Percentiles rank a stretch among this genome's conserved stretches.
Evolutionary conservation across 1,140 invertebrate species (phyloP).

Genomic region (Penaeus indicus): DNA sequence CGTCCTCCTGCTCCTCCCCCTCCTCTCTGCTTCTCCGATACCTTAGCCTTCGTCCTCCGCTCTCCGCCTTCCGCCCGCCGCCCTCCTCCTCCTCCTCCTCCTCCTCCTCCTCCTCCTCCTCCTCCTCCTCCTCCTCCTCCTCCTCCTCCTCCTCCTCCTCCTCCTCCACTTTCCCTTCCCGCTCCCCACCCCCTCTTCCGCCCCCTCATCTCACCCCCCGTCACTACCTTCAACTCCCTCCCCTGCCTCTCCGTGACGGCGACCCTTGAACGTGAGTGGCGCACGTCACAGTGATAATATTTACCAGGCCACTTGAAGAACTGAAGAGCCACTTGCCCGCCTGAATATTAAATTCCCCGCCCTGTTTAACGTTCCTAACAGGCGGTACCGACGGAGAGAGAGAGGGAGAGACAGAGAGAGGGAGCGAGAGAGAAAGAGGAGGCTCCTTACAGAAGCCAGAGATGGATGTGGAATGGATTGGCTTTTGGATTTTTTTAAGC

Average conservation of each 20-base stretch:
- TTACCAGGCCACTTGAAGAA: constrained; percentile 56
- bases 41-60: neutral
- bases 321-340: constrained; percentile 60
- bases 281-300: constrained; percentile 63
- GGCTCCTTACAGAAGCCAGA: constrained; percentile 53
- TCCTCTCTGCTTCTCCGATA: neutral
- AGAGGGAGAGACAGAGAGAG: constrained; percentile 1
- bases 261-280: constrained; percentile 56
- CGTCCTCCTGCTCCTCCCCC: neutral
- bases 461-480: constrained; percentile 38
- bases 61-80: too few relatives aligned
- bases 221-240: neutral
- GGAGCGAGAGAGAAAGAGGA: constrained; percentile 4
- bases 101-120: neutral
- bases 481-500: constrained; percentile 44
- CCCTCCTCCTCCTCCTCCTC: neutral
- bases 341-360: constrained; percentile 62
- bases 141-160: neutral
- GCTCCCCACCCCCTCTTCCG: constrained; percentile 10
- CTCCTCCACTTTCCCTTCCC: neutral
- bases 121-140: neutral
- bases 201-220: neutral
- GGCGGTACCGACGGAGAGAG: constrained; percentile 37
- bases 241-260: neutral
- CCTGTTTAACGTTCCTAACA: constrained; percentile 63